Conservation (phyloP, 1,140 invertebrate genomes). For the Drosophila virilis region DNA sequence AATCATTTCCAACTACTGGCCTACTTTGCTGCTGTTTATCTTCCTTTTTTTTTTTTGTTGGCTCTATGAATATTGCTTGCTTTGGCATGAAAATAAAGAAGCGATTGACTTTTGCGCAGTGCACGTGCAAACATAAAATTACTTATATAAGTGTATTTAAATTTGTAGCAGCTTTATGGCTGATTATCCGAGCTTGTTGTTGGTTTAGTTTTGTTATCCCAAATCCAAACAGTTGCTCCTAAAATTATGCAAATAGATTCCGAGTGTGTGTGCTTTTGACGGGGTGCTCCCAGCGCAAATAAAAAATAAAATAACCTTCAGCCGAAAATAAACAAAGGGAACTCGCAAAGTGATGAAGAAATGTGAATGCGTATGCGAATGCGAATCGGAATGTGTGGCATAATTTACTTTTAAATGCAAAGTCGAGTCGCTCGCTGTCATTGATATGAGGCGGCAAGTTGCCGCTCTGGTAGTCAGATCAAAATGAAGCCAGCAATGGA, state of each 20-base stretch:
- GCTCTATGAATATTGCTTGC: background rate
- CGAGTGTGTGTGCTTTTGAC: conserved; percentile 10
- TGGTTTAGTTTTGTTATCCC: conserved; percentile 40
- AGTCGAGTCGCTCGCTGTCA: conserved; percentile 65
- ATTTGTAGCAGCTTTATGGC: conserved; percentile 44
- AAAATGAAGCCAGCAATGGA: conserved; percentile 15
- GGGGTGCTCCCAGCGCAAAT: background rate
- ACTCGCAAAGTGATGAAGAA: conserved; percentile 28
- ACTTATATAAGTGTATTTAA: conserved; percentile 40
- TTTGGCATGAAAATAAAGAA: conserved; percentile 21
- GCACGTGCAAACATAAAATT: conserved; percentile 35
- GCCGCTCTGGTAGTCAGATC: conserved; percentile 1
- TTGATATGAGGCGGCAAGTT: conserved; percentile 60
- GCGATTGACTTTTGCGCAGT: conserved; percentile 33
- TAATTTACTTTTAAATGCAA: conserved; percentile 81
- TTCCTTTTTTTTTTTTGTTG: background rate
- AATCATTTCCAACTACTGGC: background rate
- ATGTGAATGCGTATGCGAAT: conserved; percentile 9
- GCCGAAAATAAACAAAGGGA: background rate
- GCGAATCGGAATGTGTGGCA: conserved; percentile 23
- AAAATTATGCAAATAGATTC: conserved; percentile 71
- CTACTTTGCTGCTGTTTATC: background rate
- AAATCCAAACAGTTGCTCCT: background rate
- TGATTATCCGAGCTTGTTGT: conserved; percentile 41
- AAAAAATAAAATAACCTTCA: conserved; percentile 11